Conservation (phyloP, 2,888 invertebrate genomes). For the Hypomecis atomaria region DNA sequence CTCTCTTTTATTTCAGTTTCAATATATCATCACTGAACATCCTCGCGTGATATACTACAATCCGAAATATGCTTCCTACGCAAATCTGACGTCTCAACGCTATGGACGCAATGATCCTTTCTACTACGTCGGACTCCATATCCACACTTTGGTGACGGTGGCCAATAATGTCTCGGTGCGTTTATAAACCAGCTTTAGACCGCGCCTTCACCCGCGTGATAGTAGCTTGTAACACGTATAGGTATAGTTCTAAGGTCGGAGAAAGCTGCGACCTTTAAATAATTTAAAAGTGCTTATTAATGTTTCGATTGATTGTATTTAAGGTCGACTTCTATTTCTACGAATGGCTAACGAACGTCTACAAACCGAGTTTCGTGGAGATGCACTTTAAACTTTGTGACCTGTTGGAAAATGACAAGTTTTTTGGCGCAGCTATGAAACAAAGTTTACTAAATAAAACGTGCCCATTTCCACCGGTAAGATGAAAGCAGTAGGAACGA, state of each 20-base stretch:
- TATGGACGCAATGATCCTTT: slow-evolving; percentile 22
- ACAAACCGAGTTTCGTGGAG: slow-evolving; percentile 35
- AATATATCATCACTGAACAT: slow-evolving; percentile 6
- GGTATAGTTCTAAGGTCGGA: not conserved
- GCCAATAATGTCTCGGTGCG: slow-evolving; percentile 25
- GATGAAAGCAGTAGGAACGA: too few relatives aligned
- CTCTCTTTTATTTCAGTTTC: not conserved
- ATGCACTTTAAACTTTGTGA: slow-evolving; percentile 46
- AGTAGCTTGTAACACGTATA: too few relatives aligned
- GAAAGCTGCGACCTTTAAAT: not conserved
- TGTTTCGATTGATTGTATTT: not conserved
- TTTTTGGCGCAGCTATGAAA: slow-evolving; percentile 42
- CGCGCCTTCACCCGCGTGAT: not conserved
- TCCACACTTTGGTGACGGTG: not conserved
- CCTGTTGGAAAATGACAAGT: slow-evolving; percentile 43
- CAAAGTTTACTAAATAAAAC: slow-evolving; percentile 34
- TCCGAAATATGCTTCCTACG: slow-evolving; percentile 4
- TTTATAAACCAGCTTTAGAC: not conserved
- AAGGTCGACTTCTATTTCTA: slow-evolving; percentile 34
- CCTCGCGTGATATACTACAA: slow-evolving; percentile 6
- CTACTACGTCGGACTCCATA: slow-evolving; percentile 27
- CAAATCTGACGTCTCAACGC: slow-evolving; percentile 15
- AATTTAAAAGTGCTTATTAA: not conserved
- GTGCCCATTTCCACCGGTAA: slow-evolving; percentile 46
- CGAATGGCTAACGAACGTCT: slow-evolving; percentile 36